A percentile compares a stretch with the other conserved stretches of the same genome.
These are phyloP conservation scores for Zophobas atratus DNA, from an alignment of 1,140 invertebrate genomes.

Conservation along the genomic window DNA sequence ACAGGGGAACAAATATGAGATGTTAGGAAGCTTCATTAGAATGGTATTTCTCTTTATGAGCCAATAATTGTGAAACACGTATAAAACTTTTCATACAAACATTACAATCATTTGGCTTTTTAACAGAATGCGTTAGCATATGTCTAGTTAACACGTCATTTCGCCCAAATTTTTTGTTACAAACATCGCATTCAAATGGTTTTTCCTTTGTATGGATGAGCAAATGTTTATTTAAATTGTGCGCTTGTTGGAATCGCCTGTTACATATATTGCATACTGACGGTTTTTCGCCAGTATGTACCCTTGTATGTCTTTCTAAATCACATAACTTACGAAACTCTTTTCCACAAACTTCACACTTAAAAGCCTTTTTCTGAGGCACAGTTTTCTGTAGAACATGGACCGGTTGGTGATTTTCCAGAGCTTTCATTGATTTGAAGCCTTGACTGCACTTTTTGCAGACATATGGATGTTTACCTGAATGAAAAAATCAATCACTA, in stretches of 20 bases:
- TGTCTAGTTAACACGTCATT: constrained; percentile 64
- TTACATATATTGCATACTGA: constrained; percentile 83
- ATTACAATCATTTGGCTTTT: constrained; percentile 61
- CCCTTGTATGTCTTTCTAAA: constrained; percentile 63
- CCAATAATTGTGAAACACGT: constrained; percentile 49
- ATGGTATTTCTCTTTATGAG: constrained; percentile 50
- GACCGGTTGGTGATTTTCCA: constrained; percentile 55
- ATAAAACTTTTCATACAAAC: constrained; percentile 62
- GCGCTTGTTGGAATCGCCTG: constrained; percentile 86
- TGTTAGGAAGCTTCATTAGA: constrained; percentile 1
- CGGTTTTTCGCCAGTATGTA: constrained; percentile 76
- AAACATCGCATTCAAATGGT: constrained; percentile 85
- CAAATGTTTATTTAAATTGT: constrained; percentile 90
- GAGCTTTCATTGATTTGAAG: constrained; percentile 56
- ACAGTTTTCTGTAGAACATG: constrained; percentile 58
- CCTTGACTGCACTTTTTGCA: constrained; percentile 61
- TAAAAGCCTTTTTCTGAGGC: constrained; percentile 50
- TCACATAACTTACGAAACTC: constrained; percentile 64
- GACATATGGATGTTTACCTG: constrained; percentile 61
- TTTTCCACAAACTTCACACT: constrained; percentile 60
- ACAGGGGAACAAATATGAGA: background rate
- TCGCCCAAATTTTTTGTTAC: constrained; percentile 61
- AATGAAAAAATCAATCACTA: background rate
- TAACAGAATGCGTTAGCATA: constrained; percentile 62
- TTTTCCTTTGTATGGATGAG: constrained; percentile 86